Evolutionary conservation across 2,797 vertebrate species (phyloP).

Genomic region (Tadarida brasiliensis): DNA sequence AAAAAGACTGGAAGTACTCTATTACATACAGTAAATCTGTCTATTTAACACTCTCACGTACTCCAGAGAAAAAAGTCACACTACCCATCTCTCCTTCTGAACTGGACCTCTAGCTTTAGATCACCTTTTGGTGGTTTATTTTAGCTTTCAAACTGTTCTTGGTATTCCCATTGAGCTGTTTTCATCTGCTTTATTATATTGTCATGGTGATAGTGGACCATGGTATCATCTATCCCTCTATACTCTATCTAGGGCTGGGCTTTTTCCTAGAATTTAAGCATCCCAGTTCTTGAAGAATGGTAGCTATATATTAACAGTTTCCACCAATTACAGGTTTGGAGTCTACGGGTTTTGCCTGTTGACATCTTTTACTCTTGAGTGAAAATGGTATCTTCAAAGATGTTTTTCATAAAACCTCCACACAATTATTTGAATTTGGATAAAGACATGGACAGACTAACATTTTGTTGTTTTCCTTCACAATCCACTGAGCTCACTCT

Average conservation of each 20-base stretch:
- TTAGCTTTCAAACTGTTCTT: neutral
- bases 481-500: neutral
- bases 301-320: neutral
- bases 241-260: neutral
- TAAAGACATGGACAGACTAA: constrained; percentile 5
- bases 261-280: neutral
- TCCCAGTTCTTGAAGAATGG: neutral
- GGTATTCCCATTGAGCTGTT: neutral
- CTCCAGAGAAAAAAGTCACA: neutral
- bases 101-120: neutral
- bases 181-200: constrained; percentile 16
- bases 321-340: neutral
- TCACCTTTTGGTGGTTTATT: neutral
- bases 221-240: neutral
- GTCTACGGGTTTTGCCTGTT: neutral
- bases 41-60: neutral
- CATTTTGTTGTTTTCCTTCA: constrained; percentile 23
- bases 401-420: constrained; percentile 21
- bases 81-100: neutral
- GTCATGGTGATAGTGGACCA: neutral
- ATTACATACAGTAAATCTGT: neutral
- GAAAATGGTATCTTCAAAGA: constrained; percentile 33
- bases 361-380: constrained; percentile 18
- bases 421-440: constrained; percentile 34
- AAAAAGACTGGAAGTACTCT: neutral